Percentiles rank a stretch among this genome's conserved stretches.
Evolutionary conservation across 2,888 invertebrate species (phyloP).

Genomic region (Conus canariensis): DNA sequence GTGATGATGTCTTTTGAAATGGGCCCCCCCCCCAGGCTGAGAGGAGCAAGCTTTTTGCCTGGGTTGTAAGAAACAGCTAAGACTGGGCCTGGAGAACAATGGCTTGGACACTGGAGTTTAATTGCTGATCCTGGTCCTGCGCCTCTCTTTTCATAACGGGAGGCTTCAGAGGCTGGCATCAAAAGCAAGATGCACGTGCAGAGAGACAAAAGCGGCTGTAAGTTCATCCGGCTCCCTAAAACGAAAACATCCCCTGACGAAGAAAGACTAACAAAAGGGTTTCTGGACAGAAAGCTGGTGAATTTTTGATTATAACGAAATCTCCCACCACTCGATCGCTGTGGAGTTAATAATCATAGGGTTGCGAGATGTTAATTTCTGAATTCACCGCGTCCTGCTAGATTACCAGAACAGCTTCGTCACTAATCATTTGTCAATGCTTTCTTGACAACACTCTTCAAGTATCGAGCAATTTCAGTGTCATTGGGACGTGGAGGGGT

Average conservation of each 20-base stretch:
- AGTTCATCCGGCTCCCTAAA: background rate
- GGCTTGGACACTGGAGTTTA: slow-evolving; percentile 23
- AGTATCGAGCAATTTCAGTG: background rate
- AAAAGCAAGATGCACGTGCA: slow-evolving; percentile 18
- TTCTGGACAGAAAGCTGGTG: too few species aligned
- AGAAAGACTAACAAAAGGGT: background rate
- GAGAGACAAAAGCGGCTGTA: background rate
- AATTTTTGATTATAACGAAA: too few species aligned
- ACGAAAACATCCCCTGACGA: background rate
- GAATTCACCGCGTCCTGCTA: background rate
- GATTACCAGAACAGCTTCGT: background rate
- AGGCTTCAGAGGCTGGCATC: background rate
- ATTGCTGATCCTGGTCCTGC: slow-evolving; percentile 39
- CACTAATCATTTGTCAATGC: background rate
- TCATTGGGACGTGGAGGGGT: background rate
- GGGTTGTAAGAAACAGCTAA: slow-evolving; percentile 29
- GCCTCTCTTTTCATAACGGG: slow-evolving; percentile 4
- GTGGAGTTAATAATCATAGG: background rate
- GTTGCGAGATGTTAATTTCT: background rate
- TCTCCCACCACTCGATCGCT: too few species aligned
- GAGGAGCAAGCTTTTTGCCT: background rate
- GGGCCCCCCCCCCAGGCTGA: background rate
- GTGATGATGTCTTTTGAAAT: slow-evolving; percentile 26
- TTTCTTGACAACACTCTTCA: background rate
- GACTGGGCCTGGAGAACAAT: slow-evolving; percentile 12